These are phyloP conservation scores for Tapirus indicus DNA, from an alignment of 2,797 vertebrate species.

Conservation along the genomic window DNA sequence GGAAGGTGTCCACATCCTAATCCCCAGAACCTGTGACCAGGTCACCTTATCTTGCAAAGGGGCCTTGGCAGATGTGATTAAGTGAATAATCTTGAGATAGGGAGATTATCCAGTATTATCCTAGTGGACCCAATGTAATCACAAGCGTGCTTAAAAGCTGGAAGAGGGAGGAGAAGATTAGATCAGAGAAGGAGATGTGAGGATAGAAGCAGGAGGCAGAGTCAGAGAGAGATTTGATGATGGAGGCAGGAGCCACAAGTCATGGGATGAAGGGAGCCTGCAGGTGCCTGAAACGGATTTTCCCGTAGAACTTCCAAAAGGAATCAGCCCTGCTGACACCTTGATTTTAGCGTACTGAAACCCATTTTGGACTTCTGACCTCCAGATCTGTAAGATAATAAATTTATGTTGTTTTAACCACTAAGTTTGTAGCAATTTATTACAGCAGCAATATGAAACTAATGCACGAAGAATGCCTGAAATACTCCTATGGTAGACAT, in stretches of 20 bases:
- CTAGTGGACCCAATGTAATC: neutral
- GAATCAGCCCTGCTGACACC: neutral
- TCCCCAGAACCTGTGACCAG: neutral
- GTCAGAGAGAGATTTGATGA: neutral
- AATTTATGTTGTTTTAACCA: neutral
- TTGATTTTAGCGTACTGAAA: neutral
- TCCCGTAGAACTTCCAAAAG: neutral
- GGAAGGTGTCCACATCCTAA: neutral
- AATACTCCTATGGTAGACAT: neutral
- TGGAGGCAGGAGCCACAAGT: neutral
- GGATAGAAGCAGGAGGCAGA: neutral
- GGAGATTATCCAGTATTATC: neutral
- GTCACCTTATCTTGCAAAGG: neutral
- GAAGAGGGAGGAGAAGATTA: neutral
- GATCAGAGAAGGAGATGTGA: neutral
- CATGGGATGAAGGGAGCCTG: neutral
- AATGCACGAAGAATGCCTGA: neutral
- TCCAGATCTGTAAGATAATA: neutral
- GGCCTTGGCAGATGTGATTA: neutral
- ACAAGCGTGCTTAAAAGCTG: neutral
- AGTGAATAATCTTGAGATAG: neutral
- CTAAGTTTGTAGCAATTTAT: neutral
- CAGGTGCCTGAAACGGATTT: neutral
- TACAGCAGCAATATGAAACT: neutral
- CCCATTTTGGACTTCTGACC: neutral